Evolutionary conservation across 2,797 vertebrate species (phyloP), one percentile per base, ranked within the genome.

Genomic region (Tangara arthus): DNA sequence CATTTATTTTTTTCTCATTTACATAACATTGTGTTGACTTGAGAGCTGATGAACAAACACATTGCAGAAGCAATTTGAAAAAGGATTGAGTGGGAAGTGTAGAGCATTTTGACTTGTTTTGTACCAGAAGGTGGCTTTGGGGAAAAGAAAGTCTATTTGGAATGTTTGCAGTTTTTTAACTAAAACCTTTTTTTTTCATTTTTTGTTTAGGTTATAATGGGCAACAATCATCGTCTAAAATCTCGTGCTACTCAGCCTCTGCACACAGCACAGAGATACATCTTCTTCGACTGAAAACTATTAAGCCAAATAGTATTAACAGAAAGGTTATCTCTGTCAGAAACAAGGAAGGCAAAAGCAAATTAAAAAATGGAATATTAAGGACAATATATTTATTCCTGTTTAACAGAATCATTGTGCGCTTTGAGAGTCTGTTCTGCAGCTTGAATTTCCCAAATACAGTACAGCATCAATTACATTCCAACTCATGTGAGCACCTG

Each of bases 111-210:
- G n/a, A 18, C 15, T 76, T 53, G 5, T 49, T 72, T 82, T 84
- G 18, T 56, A 64, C 9, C 11, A 30, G 28, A 11, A 52, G 28
- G 28, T 52, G 8, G 3, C 3, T 77, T 75, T 71, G 15, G 13
- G 16, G 5, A 8, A 89, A 59, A 77, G 8, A 57, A 68, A 71
- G 7, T 18, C 20, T 26, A 6, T 9, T 61, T 56, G 42, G 11
- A 87, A 21, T 21, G 18, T n/a, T 11, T 75, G 9, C 5, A 8
- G 0, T 1, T 7, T 47, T 11, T 23, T 5, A 41, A 22, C 2
- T 12, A 22, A 7, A 32, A 60, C 0, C 19, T 8, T 3, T 14
- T 49, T 49, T 27, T 9, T 3, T 0, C 1, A 7, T n/a, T 60
- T 39, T 68, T 8, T 46, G 3, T 76, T 89, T 64, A 23, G 3